Evolutionary conservation across 2,797 vertebrate species (phyloP), one percentile per base, ranked within the genome.

Genomic region (Emydoidea blandingii): DNA sequence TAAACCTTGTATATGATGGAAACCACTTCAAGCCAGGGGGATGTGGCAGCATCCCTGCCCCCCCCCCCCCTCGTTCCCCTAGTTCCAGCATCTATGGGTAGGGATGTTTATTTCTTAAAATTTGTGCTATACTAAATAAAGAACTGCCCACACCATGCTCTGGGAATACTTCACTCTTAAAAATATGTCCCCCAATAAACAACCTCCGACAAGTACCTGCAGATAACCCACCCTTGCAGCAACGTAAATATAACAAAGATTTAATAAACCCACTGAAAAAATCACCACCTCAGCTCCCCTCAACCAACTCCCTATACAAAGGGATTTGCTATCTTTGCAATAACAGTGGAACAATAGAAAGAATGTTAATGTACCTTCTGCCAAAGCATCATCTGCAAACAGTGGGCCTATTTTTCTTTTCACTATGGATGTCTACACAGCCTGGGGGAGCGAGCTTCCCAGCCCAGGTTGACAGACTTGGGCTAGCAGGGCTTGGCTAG

Each of bases 201-300:
- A 18, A 53, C 11, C 34, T 56, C 14, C 21, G 23, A 62, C 79
- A 94, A 87, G 56, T 31, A 27, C 3, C 29, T 25, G 29, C 41
- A 85, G 59, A 57, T 79, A 92, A 93, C 88, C 11, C 3, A 81
- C 27, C 83, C 87, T 44, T 94, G 37, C 41, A 83, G 52, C 47
- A 90, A 44, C 2, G 4, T 74, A 25, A 79, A 23, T 4, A 83
- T 68, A 6, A 41, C 68, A 41, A 41, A 83, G 14, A 79, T 83
- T 87, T 92, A 81, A 82, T 89, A 81, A 94, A 50, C 81, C 5
- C 85, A 50, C 27, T 83, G 90, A 91, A 76, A 37, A 68, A 68
- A 68, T 21, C 84, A 72, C 0, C 0, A 72, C 44, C 27, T 83
- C 5, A 16, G 83, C 92, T 94, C 56, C 15, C 65, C 7, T 92